Conservation (phyloP, 1,140 invertebrate genomes). For the Bactericera cockerelli region DNA sequence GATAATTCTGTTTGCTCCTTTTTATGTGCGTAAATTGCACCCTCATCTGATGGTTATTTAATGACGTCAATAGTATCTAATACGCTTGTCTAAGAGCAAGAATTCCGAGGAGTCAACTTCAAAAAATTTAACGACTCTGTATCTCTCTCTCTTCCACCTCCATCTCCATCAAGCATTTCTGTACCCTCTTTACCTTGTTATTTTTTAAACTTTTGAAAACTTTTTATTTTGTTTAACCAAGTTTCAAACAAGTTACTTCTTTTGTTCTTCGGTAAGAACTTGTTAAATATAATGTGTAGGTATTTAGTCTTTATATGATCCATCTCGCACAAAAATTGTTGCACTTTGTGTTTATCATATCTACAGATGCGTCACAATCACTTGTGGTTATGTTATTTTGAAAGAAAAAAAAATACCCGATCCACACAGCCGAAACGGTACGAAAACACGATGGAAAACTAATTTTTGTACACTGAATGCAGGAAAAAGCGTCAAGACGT, state of each 20-base stretch:
- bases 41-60: neutral
- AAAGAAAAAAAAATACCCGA: too few relatives aligned
- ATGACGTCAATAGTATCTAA: too few relatives aligned
- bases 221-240: constrained; percentile 6
- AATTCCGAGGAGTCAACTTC: constrained; percentile 1
- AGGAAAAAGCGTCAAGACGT: neutral
- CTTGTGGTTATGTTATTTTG: too few relatives aligned
- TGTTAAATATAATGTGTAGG: constrained; percentile 2
- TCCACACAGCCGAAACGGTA: too few relatives aligned
- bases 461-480: too few relatives aligned
- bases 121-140: constrained; percentile 1
- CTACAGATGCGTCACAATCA: too few relatives aligned
- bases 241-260: neutral
- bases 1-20: too few relatives aligned
- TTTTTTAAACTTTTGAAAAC: constrained; percentile 4
- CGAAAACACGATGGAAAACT: too few relatives aligned
- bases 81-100: constrained; percentile 3
- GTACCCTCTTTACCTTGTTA: neutral
- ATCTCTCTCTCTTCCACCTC: neutral
- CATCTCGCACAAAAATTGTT: too few relatives aligned
- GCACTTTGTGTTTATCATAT: too few relatives aligned
- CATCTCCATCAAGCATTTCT: neutral
- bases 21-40: constrained; percentile 1
- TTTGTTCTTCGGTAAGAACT: neutral
- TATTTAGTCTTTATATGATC: neutral